phyloP scores from a whole-genome alignment of 2,888 invertebrate species.

The Dynastes tityus region DNA sequence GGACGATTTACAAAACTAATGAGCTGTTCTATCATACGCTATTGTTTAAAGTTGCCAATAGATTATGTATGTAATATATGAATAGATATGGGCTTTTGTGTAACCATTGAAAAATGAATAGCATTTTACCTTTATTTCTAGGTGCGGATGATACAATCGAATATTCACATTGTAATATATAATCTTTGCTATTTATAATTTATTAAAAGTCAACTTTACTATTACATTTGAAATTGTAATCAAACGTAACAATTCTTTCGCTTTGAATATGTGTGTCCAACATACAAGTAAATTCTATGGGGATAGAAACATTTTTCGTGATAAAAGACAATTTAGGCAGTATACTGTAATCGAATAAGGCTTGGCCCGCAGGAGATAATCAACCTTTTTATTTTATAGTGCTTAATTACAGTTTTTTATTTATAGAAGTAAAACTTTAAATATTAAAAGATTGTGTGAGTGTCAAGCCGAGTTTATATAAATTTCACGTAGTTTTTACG shows the following conservation, averaged over 20 bases:
- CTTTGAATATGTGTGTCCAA: no score
- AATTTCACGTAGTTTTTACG: not conserved
- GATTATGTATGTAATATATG: conserved; percentile 24
- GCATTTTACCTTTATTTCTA: not conserved
- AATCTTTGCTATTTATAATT: no score
- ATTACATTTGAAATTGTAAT: no score
- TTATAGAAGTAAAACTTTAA: conserved; percentile 4
- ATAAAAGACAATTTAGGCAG: conserved; percentile 18
- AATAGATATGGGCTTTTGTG: conserved; percentile 4
- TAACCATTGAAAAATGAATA: not conserved
- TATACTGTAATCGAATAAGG: not conserved
- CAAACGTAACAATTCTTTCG: no score
- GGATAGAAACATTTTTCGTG: conserved; percentile 6
- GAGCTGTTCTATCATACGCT: conserved; percentile 35
- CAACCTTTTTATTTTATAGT: not conserved
- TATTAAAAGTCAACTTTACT: no score
- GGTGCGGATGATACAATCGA: not conserved
- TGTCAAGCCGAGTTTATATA: not conserved
- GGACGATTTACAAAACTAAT: conserved; percentile 44
- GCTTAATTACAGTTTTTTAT: conserved; percentile 16
- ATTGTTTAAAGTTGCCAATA: conserved; percentile 35
- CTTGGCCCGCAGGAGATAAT: conserved; percentile 11
- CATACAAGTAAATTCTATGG: no score
- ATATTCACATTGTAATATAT: not conserved
- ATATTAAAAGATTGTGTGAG: not conserved